Base-by-base conservation (phyloP, 2,113 vertebrate species). In the Phrynocephalus versicolor region DNA sequence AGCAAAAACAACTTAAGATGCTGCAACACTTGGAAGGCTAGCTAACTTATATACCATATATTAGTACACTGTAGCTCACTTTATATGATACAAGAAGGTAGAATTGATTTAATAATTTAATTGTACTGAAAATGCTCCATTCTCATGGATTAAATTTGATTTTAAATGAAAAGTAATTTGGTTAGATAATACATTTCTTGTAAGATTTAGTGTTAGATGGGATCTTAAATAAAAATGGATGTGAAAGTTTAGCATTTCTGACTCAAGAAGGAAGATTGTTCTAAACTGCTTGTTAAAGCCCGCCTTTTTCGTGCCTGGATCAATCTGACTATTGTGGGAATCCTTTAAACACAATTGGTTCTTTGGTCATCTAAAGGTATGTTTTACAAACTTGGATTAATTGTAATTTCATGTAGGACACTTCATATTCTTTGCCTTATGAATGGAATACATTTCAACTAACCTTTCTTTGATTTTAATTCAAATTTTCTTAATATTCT, bases 121-220 rank as follows among this genome's bases (percentile, higher is more conserved):
- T 3, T 74, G 37, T 74, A n/a, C 51, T 57, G 13, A n/a, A 23
- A 19, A 27, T 6, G 14, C 5, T 9, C 33, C 27, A 67, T 77
- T 13, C 21, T 27, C 25, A 64, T 14, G 14, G n/a, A 80, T 80
- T 65, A 45, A 81, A n/a, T 71, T 25, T 57, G 19, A 57, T 37
- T 71, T 35, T 12, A 13, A 35, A 58, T 25, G n/a, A 23, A 23
- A 62, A 60, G 35, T 3, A 23, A 51, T 55, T 23, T 45, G 16
- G 6, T 60, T 21, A 25, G 76, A 35, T 39, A 21, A 85, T 92
- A 60, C 2, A 12, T 45, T 90, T 91, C 25, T 30, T 91, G 78
- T 30, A 91, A 73, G 87, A 83, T 82, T 86, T 21, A 41, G 10
- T 45, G 13, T 33, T 1, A 55, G 86, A 78, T 89, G 41, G 85